These are phyloP conservation scores for Orthonevra nobilis DNA, from an alignment of 2,888 invertebrate genomes.

Conservation along the genomic window DNA sequence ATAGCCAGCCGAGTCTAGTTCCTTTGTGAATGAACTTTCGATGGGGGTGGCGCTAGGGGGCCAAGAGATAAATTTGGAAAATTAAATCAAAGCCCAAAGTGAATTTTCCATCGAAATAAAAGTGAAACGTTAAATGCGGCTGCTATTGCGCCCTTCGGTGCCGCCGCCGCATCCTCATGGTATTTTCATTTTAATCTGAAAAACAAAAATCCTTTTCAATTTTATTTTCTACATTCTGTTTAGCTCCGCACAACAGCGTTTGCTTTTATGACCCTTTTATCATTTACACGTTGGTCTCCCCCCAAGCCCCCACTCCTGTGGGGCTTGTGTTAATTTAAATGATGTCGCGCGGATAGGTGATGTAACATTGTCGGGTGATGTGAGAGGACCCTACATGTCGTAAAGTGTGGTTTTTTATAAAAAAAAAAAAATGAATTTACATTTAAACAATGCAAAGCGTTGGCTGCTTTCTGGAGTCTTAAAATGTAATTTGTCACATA, in stretches of 20 bases:
- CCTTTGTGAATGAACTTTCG: slow-evolving; percentile 56
- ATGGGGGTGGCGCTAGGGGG: background rate
- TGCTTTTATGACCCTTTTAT: slow-evolving; percentile 69
- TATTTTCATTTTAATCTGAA: slow-evolving; percentile 36
- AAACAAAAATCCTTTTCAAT: slow-evolving; percentile 8
- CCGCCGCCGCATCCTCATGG: background rate
- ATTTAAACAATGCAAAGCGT: too few relatives aligned
- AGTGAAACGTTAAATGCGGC: slow-evolving; percentile 30
- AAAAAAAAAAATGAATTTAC: too few relatives aligned
- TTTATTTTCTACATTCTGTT: background rate
- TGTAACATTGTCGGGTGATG: slow-evolving; percentile 7
- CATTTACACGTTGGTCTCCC: slow-evolving; percentile 50
- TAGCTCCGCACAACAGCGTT: slow-evolving; percentile 11
- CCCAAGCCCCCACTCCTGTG: background rate
- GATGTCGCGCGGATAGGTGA: slow-evolving; percentile 51
- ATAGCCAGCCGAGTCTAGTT: slow-evolving; percentile 36
- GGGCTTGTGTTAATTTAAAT: slow-evolving; percentile 49
- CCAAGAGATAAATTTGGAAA: slow-evolving; percentile 47
- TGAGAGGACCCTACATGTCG: too few relatives aligned
- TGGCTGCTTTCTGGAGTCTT: too few relatives aligned
- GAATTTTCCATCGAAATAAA: slow-evolving; percentile 42
- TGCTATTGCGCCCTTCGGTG: background rate
- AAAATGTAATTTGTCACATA: too few relatives aligned
- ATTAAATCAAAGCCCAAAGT: slow-evolving; percentile 66
- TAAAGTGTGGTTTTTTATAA: too few relatives aligned